Percentiles rank a stretch among this genome's conserved stretches.
These are phyloP conservation scores for Theristicus caerulescens DNA, from an alignment of 2,113 vertebrate genomes.

Conservation along the genomic window DNA sequence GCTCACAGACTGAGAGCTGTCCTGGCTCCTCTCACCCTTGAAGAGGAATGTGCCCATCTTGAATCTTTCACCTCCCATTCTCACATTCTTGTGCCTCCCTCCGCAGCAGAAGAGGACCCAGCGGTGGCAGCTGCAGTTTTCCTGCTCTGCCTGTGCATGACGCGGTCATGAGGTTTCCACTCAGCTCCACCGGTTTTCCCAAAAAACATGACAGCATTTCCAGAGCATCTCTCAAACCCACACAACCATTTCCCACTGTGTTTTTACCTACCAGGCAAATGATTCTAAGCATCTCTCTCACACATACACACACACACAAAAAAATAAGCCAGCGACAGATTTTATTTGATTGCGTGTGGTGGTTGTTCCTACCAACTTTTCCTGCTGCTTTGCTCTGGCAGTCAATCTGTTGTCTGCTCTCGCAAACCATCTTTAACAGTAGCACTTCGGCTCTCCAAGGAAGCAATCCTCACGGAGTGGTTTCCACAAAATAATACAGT, in stretches of 20 bases:
- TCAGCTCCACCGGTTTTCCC: background rate
- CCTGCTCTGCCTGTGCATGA: background rate
- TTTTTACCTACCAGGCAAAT: background rate
- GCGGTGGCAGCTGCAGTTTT: background rate
- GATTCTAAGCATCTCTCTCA: background rate
- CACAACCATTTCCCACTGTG: background rate
- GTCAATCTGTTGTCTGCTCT: background rate
- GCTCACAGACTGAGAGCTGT: fast-evolving
- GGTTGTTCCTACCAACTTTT: background rate
- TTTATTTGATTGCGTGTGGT: background rate
- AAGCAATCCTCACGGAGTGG: background rate
- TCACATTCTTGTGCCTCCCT: background rate
- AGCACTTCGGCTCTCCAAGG: background rate
- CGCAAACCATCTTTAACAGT: background rate
- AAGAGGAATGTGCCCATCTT: background rate
- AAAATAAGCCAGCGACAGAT: background rate
- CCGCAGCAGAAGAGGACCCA: background rate
- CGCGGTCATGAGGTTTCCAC: fast-evolving
- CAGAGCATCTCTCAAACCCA: background rate
- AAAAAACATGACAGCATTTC: background rate
- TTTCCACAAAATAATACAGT: background rate
- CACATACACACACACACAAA: too few relatives aligned
- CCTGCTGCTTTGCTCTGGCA: background rate
- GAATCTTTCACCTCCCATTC: background rate
- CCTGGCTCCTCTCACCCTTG: background rate